Evolutionary conservation across 53 echinoderm and acorn worm genomes (phyloP).

Genomic region (Temnopleurus reevesii): DNA sequence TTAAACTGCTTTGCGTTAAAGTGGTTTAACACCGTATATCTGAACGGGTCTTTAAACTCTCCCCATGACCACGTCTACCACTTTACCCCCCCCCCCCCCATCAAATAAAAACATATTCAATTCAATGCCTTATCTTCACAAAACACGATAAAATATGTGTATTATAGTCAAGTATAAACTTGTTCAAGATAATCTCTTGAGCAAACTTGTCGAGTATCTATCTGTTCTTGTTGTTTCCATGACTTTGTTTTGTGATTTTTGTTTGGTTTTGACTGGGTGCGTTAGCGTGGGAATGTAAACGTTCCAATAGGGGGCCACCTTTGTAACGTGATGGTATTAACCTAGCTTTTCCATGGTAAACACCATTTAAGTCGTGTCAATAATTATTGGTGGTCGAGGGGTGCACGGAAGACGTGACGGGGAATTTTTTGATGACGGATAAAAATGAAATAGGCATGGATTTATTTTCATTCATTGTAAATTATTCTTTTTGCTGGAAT

Average conservation of each 20-base stretch:
- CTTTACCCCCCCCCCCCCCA: not conserved
- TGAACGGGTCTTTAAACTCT: too few relatives aligned
- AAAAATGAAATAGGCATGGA: too few relatives aligned
- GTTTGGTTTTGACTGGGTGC: slow-evolving; percentile 19
- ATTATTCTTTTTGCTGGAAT: too few relatives aligned
- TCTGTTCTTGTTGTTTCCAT: not conserved
- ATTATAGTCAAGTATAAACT: slow-evolving; percentile 53
- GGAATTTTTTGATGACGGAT: too few relatives aligned
- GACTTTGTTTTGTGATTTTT: slow-evolving; percentile 3
- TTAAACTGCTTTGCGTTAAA: too few relatives aligned
- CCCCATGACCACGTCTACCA: too few relatives aligned
- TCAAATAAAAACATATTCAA: not conserved
- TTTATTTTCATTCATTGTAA: too few relatives aligned
- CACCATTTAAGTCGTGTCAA: slow-evolving; percentile 31
- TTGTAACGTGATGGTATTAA: slow-evolving; percentile 17
- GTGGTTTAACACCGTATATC: too few relatives aligned
- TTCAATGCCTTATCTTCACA: slow-evolving; percentile 10
- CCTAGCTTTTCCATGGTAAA: slow-evolving; percentile 20
- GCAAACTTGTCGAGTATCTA: slow-evolving; percentile 47
- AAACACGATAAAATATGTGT: slow-evolving; percentile 50
- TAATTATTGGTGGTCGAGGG: not conserved
- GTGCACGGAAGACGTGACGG: not conserved
- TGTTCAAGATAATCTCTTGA: slow-evolving; percentile 46
- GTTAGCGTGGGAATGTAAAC: slow-evolving; percentile 42
- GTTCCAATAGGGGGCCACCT: slow-evolving; percentile 2